Conservation (phyloP, 2,113 vertebrate species). For the Hippocampus barbouri region DNA sequence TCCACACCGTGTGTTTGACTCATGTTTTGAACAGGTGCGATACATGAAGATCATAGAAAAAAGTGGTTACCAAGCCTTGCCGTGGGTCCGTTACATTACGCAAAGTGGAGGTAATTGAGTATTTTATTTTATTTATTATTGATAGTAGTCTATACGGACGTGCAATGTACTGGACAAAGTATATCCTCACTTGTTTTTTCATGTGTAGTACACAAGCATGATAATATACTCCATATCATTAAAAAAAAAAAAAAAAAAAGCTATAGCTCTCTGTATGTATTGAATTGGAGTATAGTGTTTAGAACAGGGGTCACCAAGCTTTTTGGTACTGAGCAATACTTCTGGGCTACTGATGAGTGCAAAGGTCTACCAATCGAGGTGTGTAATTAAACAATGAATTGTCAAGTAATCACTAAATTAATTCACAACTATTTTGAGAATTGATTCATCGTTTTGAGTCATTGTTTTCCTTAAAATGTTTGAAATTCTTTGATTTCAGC, state of each 20-base stretch:
- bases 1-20: neutral
- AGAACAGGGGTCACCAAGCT: too few species aligned
- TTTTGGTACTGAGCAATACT: too few species aligned
- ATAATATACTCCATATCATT: neutral
- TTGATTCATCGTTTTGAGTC: too few species aligned
- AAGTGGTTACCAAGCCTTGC: conserved; percentile 83
- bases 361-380: too few species aligned
- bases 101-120: conserved; percentile 82
- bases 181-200: neutral
- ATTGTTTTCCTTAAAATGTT: too few species aligned
- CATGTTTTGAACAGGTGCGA: conserved; percentile 72
- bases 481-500: too few species aligned
- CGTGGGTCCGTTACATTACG: conserved; percentile 92
- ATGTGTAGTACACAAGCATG: neutral
- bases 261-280: neutral
- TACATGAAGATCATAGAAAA: conserved; percentile 97
- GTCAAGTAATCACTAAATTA: too few species aligned
- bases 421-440: too few species aligned
- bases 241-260: neutral
- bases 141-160: neutral
- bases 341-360: too few species aligned
- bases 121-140: neutral
- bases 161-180: neutral
- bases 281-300: neutral
- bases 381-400: too few species aligned